Conservation (phyloP, 2,113 vertebrate genomes). For the Coptodon bakossiorum region DNA sequence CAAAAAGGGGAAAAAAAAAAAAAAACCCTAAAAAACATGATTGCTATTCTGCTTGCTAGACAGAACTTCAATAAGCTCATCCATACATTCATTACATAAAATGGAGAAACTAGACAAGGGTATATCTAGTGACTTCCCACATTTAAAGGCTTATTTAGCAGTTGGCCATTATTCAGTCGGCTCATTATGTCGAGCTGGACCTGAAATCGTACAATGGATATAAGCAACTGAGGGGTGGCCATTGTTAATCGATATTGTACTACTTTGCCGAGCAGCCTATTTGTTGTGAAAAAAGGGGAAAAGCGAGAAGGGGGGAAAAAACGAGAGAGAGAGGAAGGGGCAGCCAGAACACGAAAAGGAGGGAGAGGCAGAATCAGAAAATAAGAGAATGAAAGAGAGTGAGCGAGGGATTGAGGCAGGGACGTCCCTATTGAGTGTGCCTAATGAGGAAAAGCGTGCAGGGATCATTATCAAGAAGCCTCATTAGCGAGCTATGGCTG, state of each 20-base stretch:
- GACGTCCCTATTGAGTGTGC: constrained; percentile 65
- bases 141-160: constrained; percentile 50
- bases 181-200: constrained; percentile 47
- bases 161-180: constrained; percentile 48
- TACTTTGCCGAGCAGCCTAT: constrained; percentile 30
- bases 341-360: constrained; percentile 25
- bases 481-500: constrained; percentile 64
- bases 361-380: constrained; percentile 40
- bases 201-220: constrained; percentile 7
- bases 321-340: not conserved
- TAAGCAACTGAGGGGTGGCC: constrained; percentile 20
- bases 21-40: constrained; percentile 15
- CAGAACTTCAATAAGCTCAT: constrained; percentile 39
- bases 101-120: not conserved
- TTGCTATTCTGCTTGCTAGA: constrained; percentile 30
- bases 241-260: constrained; percentile 58
- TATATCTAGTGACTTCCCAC: constrained; percentile 24
- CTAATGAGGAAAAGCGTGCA: constrained; percentile 71
- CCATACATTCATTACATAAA: constrained; percentile 54
- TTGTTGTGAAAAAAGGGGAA: constrained; percentile 27
- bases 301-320: not conserved
- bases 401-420: constrained; percentile 40
- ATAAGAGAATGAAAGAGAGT: constrained; percentile 54
- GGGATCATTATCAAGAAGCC: constrained; percentile 74
- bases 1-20: not conserved